phyloP scores from a whole-genome alignment of 2,113 vertebrate species.

The Ammospiza nelsoni region DNA sequence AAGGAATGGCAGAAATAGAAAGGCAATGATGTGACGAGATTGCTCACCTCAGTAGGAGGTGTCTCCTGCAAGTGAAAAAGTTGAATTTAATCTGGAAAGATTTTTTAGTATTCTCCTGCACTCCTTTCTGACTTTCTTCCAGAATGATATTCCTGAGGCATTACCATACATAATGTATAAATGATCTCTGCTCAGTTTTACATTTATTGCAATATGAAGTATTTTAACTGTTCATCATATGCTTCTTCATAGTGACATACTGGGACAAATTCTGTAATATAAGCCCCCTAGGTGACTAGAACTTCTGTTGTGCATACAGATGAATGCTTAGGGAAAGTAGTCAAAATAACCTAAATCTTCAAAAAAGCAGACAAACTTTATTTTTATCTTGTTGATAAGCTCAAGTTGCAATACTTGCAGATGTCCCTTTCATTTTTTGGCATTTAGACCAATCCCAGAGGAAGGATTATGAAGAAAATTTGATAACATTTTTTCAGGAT shows the following conservation, averaged over 20 bases:
- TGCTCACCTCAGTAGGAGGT: conserved; percentile 26
- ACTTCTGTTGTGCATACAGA: not conserved
- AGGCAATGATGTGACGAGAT: not conserved
- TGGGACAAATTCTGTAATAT: not conserved
- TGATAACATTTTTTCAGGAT: not conserved
- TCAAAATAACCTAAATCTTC: not conserved
- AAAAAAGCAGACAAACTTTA: not conserved
- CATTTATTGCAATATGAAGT: conserved; percentile 31
- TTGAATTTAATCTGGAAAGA: conserved; percentile 13
- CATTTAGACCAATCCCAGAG: not conserved
- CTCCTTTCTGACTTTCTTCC: conserved; percentile 2
- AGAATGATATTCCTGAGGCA: conserved; percentile 31
- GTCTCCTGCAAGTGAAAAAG: conserved; percentile 18
- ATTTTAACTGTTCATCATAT: conserved; percentile 35
- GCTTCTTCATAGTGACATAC: not conserved
- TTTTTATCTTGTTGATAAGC: not conserved
- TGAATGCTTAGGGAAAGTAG: not conserved
- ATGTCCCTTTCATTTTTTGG: not conserved
- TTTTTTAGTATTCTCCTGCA: conserved; percentile 34
- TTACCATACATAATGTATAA: conserved; percentile 53
- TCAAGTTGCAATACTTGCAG: not conserved
- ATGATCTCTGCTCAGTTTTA: conserved; percentile 17
- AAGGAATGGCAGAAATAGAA: conserved; percentile 20
- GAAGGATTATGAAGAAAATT: not conserved
- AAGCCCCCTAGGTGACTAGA: not conserved